A percentile compares a stretch with the other conserved stretches of the same genome.
These are phyloP conservation scores for Trisateles emortualis DNA, from an alignment of 2,888 invertebrate species.

Conservation along the genomic window DNA sequence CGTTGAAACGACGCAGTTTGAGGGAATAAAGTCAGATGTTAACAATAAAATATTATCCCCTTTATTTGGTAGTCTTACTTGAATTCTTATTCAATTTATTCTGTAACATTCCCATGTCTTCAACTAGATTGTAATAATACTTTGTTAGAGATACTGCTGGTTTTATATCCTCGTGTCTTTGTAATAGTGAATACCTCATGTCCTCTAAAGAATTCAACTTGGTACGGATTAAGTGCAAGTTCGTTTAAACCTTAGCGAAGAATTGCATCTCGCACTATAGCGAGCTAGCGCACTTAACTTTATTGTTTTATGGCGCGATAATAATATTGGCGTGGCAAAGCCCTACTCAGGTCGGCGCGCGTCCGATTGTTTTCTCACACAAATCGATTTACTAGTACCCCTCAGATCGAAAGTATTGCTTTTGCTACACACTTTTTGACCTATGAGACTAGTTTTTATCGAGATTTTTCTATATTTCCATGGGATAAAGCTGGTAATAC, in stretches of 20 bases:
- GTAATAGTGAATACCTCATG: slow-evolving; percentile 22
- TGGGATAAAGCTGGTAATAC: slow-evolving; percentile 13
- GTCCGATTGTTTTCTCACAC: slow-evolving; percentile 72
- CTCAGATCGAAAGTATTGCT: slow-evolving; percentile 12
- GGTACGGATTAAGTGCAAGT: slow-evolving; percentile 25
- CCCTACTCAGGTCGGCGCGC: slow-evolving; percentile 42
- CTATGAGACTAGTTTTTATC: slow-evolving; percentile 5
- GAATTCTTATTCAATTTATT: slow-evolving; percentile 28
- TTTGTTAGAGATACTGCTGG: slow-evolving; percentile 24
- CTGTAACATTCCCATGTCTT: slow-evolving; percentile 13
- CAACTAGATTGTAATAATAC: slow-evolving; percentile 19
- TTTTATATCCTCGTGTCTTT: slow-evolving; percentile 24
- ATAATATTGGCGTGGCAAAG: slow-evolving; percentile 67
- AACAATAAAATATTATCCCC: slow-evolving; percentile 64
- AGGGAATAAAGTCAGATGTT: slow-evolving; percentile 59
- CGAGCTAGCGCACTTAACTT: slow-evolving; percentile 54
- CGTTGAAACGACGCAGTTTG: slow-evolving; percentile 67
- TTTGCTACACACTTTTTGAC: slow-evolving; percentile 5
- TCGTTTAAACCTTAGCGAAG: slow-evolving; percentile 31
- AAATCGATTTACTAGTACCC: slow-evolving; percentile 63
- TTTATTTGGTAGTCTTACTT: slow-evolving; percentile 37
- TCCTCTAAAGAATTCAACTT: slow-evolving; percentile 27
- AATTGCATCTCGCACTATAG: slow-evolving; percentile 34
- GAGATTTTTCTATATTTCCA: slow-evolving; percentile 1
- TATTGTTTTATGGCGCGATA: slow-evolving; percentile 70